Evolutionary conservation across 2,888 invertebrate genomes (phyloP), one percentile per base, ranked within the genome.

Genomic region (Laothoe populi): DNA sequence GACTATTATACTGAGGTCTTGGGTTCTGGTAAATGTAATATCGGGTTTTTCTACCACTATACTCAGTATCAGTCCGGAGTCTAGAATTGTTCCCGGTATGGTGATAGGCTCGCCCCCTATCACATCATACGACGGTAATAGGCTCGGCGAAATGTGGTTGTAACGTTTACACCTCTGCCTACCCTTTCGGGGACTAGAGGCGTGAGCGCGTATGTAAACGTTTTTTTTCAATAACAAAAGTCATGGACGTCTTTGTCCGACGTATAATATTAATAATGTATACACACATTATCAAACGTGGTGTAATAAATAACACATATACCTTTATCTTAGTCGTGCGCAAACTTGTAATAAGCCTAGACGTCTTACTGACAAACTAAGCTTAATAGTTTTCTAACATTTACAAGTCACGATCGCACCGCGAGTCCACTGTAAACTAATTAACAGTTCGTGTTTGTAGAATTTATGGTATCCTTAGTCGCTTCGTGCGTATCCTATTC

Each of bases 391-490:
- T 35, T 53, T 53, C 31, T 53, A 31, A 53, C 31, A 31, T 53
- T 53, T 53, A 53, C 53, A 35, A 35, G n/a, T n/a, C n/a, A n/a
- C n/a, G n/a, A n/a, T n/a, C n/a, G n/a, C 53, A 35, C 35, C 19
- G 16, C 23, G 31, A 31, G 53, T 53, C 53, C 53, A 53, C 53
- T 35, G 53, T 53, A 53, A 53, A 53, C 53, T 53, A 53, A 53
- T 53, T 53, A 53, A 31, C 31, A 11, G 53, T 31, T 53, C 35
- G 35, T 53, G 53, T 53, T 53, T 53, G 35, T 53, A 19, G 31
- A 35, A 35, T 53, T 53, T 53, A 53, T 53, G 35, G 53, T 35
- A 35, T 19, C 53, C 53, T 31, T 53, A 53, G 35, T 53, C 31
- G 19, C 19, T 31, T 19, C 19, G 53, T 31, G 44, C 19, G 31